Base-by-base conservation (phyloP, 2,888 invertebrate genomes). In the Ctenicera cuprea region DNA sequence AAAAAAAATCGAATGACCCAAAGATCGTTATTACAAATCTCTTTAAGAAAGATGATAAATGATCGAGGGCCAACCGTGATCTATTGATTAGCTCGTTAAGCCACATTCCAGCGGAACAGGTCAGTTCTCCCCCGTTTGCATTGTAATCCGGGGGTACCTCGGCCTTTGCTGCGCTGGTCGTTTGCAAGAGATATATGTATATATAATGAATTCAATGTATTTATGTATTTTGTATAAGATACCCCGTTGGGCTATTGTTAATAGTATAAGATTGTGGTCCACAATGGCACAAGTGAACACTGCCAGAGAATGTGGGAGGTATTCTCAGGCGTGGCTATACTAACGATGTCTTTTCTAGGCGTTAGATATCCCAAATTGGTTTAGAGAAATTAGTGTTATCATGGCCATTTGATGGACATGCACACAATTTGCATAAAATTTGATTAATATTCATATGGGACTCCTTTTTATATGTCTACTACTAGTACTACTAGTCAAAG, bases 21-120 rank as follows among this genome's bases (percentile, higher is more conserved):
- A 77, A 80, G 77, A 84, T 84, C 83, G 84, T 85, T 85, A 86
- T 85, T 87, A 87, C 86, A 85, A 86, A 86, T 86, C 87, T 86
- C 85, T 86, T 87, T 86, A 86, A 82, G 84, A 82, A 81, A 83
- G 83, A 87, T 87, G 87, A 87, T 87, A 85, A 87, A 87, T 87
- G 87, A 87, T 86, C 83, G 82, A 82, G 83, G 85, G 83, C 85
- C 86, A 82, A 81, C 85, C 87, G 87, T 87, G 87, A 87, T 87
- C 87, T 87, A 87, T 87, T 87, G 87, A 87, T 87, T 87, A 87
- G 86, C 86, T 87, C 87, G 87, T 87, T 87, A 87, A 85, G 86
- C 84, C 80, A 80, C 82, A 80, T 81, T 83, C 82, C 86, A 86
- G 83, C 78, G 77, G 85, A 71, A 82, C 86, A 85, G 77, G 73